phyloP scores from a whole-genome alignment of 2,888 invertebrate species.

The Standfussiana lucernea region DNA sequence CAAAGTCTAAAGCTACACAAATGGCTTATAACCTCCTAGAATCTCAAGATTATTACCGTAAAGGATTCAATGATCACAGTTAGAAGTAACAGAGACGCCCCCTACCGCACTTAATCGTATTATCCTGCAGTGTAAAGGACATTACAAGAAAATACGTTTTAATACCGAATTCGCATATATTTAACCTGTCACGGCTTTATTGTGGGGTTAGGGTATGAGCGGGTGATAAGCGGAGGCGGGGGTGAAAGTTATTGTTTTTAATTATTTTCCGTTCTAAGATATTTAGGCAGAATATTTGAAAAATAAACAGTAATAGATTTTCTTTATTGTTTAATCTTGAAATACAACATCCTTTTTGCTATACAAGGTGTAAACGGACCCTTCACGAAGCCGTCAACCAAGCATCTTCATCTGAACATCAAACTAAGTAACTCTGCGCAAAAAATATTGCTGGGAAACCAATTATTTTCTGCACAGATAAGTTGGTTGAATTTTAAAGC shows the following conservation, averaged over 20 bases:
- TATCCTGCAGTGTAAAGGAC: slow-evolving; percentile 58
- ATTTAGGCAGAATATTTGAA: background rate
- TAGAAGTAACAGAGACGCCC: slow-evolving; percentile 31
- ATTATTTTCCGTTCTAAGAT: slow-evolving; percentile 1
- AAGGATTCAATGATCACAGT: slow-evolving; percentile 38
- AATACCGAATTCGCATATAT: slow-evolving; percentile 71
- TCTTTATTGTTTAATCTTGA: background rate
- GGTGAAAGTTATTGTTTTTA: background rate
- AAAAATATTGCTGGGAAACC: too few relatives aligned
- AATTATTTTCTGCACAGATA: too few relatives aligned
- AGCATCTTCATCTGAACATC: too few relatives aligned
- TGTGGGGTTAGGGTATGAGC: slow-evolving; percentile 12
- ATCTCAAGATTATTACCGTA: too few relatives aligned
- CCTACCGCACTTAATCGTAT: slow-evolving; percentile 53
- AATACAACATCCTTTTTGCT: background rate
- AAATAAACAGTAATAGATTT: background rate
- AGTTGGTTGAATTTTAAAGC: too few relatives aligned
- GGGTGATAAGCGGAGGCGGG: slow-evolving; percentile 26
- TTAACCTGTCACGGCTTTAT: slow-evolving; percentile 68
- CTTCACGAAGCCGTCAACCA: too few relatives aligned
- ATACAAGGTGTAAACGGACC: too few relatives aligned
- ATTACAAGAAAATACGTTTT: slow-evolving; percentile 72
- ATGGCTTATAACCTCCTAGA: background rate
- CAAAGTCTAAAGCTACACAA: background rate
- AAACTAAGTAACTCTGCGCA: too few relatives aligned